phyloP scores from a whole-genome alignment of 1,140 invertebrate genomes.

The Drosophila varians region DNA sequence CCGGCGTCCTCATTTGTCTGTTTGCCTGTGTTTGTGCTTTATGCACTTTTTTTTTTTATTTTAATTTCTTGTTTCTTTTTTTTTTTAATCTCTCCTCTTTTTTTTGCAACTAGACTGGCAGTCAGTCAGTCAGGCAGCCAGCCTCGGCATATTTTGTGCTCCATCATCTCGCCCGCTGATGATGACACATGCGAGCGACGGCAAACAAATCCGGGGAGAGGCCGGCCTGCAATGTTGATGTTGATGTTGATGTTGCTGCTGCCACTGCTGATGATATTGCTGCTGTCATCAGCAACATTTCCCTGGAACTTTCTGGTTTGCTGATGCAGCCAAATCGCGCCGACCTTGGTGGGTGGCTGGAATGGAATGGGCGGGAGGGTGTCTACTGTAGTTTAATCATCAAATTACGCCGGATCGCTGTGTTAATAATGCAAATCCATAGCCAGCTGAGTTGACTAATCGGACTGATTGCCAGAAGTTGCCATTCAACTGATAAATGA shows the following conservation, averaged over 20 bases:
- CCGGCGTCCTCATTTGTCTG: slow-evolving; percentile 74
- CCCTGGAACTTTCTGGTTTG: slow-evolving; percentile 35
- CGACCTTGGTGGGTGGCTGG: slow-evolving; percentile 34
- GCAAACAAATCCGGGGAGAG: slow-evolving; percentile 60
- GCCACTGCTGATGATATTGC: slow-evolving; percentile 56
- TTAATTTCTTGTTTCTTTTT: slow-evolving; percentile 26
- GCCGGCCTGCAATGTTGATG: slow-evolving; percentile 23
- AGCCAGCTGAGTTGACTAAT: slow-evolving; percentile 21
- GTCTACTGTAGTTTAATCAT: slow-evolving; percentile 13
- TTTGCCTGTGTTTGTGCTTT: slow-evolving; percentile 49
- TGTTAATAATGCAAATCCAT: slow-evolving; percentile 41
- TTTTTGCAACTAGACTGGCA: slow-evolving; percentile 24
- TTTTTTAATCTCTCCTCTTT: slow-evolving; percentile 50
- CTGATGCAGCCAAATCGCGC: slow-evolving; percentile 18
- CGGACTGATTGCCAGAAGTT: slow-evolving; percentile 7
- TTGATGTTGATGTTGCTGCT: slow-evolving; percentile 32
- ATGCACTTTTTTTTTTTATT: slow-evolving; percentile 31
- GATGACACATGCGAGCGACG: slow-evolving; percentile 76
- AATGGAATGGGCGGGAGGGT: neutral
- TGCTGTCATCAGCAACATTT: slow-evolving; percentile 70
- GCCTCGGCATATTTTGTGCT: slow-evolving; percentile 73
- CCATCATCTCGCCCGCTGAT: slow-evolving; percentile 62
- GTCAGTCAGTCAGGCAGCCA: slow-evolving; percentile 36
- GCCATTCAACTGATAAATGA: neutral
- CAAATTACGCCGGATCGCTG: slow-evolving; percentile 30